Base-by-base conservation (phyloP, 2,113 vertebrate species). In the Amblyornis subalaris region DNA sequence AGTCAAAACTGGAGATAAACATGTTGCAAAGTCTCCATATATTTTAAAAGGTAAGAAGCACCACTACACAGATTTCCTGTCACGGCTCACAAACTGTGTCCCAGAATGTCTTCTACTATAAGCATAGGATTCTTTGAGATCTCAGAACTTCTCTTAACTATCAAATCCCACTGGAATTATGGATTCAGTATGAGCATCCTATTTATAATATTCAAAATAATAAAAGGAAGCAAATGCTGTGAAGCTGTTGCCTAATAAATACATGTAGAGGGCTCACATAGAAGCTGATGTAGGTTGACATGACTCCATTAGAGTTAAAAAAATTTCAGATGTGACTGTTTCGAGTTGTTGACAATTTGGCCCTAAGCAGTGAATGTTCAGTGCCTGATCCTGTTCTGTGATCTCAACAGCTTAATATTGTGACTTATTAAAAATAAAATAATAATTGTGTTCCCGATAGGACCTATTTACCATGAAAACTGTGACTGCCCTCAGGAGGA, bases 401-500 rank as follows among this genome's bases (percentile, higher is more conserved):
- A 74, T 70, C 55, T 74, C 38, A 83, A 36, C 33, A 71, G 44
- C 65, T 75, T 64, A 67, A 3, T 45, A 48, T 25, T 50, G 15
- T 86, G 38, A 77, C 44, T 78, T 74, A 42, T 1, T 55, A 38
- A 76, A 85, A 83, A 64, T 48, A 71, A 65, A 72, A 77, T 85
- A 80, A 86, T 61, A 82, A 69, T 78, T 89, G 21, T 95, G 22
- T 91, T 62, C 62, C 45, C 22, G 14, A 65, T 85, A 99, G 99
- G 99, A n/a, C 98, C 98, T 4, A 83, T 99, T 85, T 99, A 99
- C 95, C 99, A 99, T 69, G 99, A 99, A 94, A 98, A 98, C 53
- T 99, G 99, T 95, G 96, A 99, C 97, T 99, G 99, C 94, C 99
- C 99, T 55, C 94, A 98, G 94, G 96, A 97, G 60, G 98, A 98